phyloP scores from a whole-genome alignment of 2,797 vertebrate species.

The Lithobates sylvaticus region DNA sequence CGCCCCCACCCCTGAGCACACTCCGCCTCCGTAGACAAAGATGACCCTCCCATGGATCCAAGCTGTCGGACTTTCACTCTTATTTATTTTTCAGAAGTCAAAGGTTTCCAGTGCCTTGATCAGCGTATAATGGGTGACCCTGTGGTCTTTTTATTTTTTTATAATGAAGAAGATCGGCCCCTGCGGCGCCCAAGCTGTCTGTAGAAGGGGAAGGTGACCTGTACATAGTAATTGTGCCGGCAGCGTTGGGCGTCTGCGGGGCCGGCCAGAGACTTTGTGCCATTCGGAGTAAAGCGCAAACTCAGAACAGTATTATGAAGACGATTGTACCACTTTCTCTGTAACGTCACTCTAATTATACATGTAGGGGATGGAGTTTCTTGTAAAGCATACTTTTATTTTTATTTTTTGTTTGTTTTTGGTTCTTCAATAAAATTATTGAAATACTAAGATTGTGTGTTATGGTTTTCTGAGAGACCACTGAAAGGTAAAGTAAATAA shows the following conservation, averaged over 20 bases:
- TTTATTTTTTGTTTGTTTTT: background rate
- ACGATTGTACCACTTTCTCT: constrained; percentile 28
- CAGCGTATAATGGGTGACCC: background rate
- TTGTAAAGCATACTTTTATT: constrained; percentile 6
- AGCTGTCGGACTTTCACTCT: background rate
- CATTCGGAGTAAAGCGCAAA: background rate
- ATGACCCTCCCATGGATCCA: background rate
- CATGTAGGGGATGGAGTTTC: background rate
- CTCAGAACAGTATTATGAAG: constrained; percentile 33
- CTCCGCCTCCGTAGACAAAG: background rate
- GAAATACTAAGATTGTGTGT: background rate
- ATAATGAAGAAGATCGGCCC: background rate
- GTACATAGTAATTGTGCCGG: background rate
- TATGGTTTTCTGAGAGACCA: background rate
- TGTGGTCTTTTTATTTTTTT: constrained; percentile 2
- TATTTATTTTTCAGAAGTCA: constrained; percentile 32
- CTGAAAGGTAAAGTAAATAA: no score
- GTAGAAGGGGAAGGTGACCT: background rate
- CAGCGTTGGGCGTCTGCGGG: background rate
- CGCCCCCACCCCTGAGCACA: no score
- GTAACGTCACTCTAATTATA: constrained; percentile 8
- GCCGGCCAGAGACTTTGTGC: background rate
- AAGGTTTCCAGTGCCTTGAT: constrained; percentile 31
- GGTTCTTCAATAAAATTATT: constrained; percentile 36
- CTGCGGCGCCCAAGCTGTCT: background rate